Conservation (phyloP, 2,888 invertebrate species). For the Hemaris fuciformis region DNA sequence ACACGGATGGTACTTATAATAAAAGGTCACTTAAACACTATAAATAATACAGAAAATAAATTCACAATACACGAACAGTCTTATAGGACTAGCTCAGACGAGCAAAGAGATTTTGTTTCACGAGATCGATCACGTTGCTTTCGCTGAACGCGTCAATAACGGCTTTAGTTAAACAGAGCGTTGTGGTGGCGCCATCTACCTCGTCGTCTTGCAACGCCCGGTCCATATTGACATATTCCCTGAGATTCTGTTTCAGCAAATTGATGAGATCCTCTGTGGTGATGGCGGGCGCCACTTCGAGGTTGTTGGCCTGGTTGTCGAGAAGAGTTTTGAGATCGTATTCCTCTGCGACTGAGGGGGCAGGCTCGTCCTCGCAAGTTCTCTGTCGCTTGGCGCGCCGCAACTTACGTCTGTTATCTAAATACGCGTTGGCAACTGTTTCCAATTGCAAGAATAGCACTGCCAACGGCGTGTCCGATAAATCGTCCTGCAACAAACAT, state of each 20-base stretch:
- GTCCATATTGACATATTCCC: constrained; percentile 43
- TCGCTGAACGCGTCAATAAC: constrained; percentile 85
- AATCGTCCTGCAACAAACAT: constrained; percentile 62
- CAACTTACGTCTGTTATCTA: constrained; percentile 59
- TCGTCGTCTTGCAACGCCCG: constrained; percentile 52
- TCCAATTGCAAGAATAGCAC: constrained; percentile 72
- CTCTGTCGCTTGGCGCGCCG: constrained; percentile 64
- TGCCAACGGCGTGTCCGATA: constrained; percentile 69
- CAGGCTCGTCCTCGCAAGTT: constrained; percentile 52
- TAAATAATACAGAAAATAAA: background rate
- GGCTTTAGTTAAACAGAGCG: constrained; percentile 64
- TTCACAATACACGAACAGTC: background rate
- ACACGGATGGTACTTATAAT: background rate
- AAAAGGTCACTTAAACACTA: background rate
- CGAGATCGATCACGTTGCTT: constrained; percentile 79
- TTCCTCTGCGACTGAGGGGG: constrained; percentile 32
- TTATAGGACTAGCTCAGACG: constrained; percentile 41
- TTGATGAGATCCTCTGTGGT: constrained; percentile 52
- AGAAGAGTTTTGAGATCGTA: constrained; percentile 54
- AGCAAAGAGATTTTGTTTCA: constrained; percentile 75
- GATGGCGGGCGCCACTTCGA: constrained; percentile 48
- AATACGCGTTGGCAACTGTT: constrained; percentile 60
- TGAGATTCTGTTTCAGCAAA: constrained; percentile 59
- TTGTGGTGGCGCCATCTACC: constrained; percentile 57
- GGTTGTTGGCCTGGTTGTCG: constrained; percentile 50